phyloP scores from a whole-genome alignment of 2,113 vertebrate genomes.

The Neodontobutis hainanensis region DNA sequence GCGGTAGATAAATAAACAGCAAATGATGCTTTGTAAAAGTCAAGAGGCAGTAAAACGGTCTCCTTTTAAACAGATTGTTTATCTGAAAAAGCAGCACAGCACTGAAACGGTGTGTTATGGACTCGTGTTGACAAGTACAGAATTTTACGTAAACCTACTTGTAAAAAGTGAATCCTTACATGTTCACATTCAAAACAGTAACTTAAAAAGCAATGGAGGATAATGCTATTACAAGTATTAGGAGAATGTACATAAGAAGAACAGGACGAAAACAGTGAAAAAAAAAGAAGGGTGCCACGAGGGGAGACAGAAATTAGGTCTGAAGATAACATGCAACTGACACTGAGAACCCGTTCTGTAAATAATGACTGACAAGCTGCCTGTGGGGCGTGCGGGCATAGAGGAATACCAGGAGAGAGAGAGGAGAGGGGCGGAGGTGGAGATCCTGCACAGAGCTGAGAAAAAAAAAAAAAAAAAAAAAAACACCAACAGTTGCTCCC shows the following conservation, averaged over 20 bases:
- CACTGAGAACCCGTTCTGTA: constrained; percentile 44
- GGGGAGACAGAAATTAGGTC: constrained; percentile 23
- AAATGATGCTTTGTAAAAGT: background rate
- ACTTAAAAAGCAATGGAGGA: background rate
- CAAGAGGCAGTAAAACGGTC: background rate
- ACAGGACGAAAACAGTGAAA: background rate
- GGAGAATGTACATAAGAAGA: background rate
- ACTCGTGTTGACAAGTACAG: too few relatives aligned
- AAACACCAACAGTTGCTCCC: constrained; percentile 80
- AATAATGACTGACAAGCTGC: constrained; percentile 65
- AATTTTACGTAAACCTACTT: too few relatives aligned
- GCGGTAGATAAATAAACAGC: background rate
- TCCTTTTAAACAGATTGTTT: too few relatives aligned
- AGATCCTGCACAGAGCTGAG: constrained; percentile 61
- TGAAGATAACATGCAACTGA: constrained; percentile 39
- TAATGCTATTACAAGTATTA: background rate
- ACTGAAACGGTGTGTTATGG: too few relatives aligned
- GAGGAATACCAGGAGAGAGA: constrained; percentile 2
- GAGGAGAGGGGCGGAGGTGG: constrained; percentile 50
- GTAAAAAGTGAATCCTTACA: too few relatives aligned
- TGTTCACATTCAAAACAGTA: too few relatives aligned
- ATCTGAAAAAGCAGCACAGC: too few relatives aligned
- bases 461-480: constrained; percentile 54
- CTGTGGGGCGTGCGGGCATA: constrained; percentile 54
- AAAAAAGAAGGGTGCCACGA: constrained; percentile 4